These are phyloP conservation scores for Megalops cyprinoides DNA, from an alignment of 2,797 vertebrate species.

Conservation along the genomic window DNA sequence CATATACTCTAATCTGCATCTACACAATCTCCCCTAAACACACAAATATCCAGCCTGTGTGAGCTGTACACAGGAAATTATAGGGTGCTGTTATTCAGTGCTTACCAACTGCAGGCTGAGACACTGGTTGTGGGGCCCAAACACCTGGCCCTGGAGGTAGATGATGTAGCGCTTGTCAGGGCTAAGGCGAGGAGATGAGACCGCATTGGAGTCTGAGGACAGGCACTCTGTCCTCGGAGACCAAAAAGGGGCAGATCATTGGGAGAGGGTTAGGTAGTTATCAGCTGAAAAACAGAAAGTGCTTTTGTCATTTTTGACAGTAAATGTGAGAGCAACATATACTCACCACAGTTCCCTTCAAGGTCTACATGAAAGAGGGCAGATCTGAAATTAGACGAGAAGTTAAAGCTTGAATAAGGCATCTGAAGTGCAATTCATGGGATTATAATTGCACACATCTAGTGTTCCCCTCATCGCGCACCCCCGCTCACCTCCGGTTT, in stretches of 20 bases:
- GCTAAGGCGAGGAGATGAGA: constrained; percentile 75
- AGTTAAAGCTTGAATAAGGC: background rate
- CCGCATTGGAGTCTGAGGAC: constrained; percentile 64
- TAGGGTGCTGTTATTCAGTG: background rate
- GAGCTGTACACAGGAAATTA: background rate
- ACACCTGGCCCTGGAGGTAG: constrained; percentile 75
- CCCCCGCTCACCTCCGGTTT: constrained; percentile 74
- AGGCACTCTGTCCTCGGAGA: constrained; percentile 64
- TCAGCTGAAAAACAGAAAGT: background rate
- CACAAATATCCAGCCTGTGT: background rate
- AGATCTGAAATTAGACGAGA: constrained; percentile 62
- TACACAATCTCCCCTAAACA: background rate
- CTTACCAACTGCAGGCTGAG: constrained; percentile 74
- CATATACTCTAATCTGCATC: background rate
- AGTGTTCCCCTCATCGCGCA: no score
- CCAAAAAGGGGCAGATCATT: background rate
- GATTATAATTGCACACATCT: no score
- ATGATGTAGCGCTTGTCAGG: constrained; percentile 70
- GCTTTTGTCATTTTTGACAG: background rate
- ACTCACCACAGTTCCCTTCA: constrained; percentile 75
- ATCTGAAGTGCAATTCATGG: background rate
- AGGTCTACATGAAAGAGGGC: constrained; percentile 69
- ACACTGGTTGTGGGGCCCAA: constrained; percentile 80
- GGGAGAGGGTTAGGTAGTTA: background rate
- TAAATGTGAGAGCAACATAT: background rate